Percentiles rank a stretch among this genome's conserved stretches.
These are phyloP conservation scores for Ptychochromis oligacanthus DNA, from an alignment of 2,113 vertebrate genomes.

Conservation along the genomic window DNA sequence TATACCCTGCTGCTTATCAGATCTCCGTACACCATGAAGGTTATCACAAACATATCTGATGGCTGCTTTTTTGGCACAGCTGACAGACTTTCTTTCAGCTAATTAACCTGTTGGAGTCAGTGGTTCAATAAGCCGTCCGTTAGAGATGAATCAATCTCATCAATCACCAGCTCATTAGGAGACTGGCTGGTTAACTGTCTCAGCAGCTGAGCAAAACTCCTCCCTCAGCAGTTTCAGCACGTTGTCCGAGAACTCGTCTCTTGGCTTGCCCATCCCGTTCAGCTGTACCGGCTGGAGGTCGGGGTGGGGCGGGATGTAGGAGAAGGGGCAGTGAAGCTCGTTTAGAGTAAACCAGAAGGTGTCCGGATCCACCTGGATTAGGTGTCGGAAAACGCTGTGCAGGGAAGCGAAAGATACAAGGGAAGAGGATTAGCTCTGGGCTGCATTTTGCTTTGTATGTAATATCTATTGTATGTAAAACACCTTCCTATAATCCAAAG, in stretches of 20 bases:
- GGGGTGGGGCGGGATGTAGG: conserved; percentile 76
- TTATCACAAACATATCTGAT: conserved; percentile 26
- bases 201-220: conserved; percentile 54
- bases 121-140: background rate
- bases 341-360: conserved; percentile 87
- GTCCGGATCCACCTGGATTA: conserved; percentile 88
- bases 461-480: background rate
- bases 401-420: background rate
- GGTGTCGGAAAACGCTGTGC: conserved; percentile 85
- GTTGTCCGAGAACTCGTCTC: conserved; percentile 82
- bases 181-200: background rate
- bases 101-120: background rate
- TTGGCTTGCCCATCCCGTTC: conserved; percentile 58
- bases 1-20: conserved; percentile 27
- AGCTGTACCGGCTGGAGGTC: conserved; percentile 81
- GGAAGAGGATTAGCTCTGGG: conserved; percentile 9
- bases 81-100: conserved; percentile 21
- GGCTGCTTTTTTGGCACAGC: conserved; percentile 1
- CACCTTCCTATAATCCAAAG: conserved; percentile 21
- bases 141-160: background rate
- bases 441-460: background rate
- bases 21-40: background rate
- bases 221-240: conserved; percentile 81
- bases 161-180: background rate
- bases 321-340: conserved; percentile 79